Evolutionary conservation across 2,888 invertebrate genomes (phyloP), one percentile per base, ranked within the genome.

Genomic region (Pyrocoelia pectoralis): DNA sequence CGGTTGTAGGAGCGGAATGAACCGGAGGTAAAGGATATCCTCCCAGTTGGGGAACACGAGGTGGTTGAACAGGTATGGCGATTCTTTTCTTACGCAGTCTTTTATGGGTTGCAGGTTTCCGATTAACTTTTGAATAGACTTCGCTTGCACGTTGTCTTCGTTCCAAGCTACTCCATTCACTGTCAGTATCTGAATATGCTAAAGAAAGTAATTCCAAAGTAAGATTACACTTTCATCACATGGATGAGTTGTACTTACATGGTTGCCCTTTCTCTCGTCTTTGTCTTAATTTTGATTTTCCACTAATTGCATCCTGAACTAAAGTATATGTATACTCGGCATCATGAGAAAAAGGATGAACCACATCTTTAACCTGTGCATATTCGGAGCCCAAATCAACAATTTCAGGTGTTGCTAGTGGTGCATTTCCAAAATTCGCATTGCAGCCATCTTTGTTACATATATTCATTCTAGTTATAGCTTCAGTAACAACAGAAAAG

Each of bases 151-250:
- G 83, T 68, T 88, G 87, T 66, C 88, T 83, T 61, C 84, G 79
- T 65, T 86, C 83, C 58, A 81, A 72, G 67, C 92, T 92, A 72
- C 92, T 93, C 78, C 90, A 92, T 70, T 95, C 95, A 72, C 94
- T 94, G 81, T 96, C 95, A 4, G 95, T 94, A 81, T 96, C 95
- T 61, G 93, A 93, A 81, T 92, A 92, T 59, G 91, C 91, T 89
- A 80, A 24, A 79, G 77, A 48, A 65, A 6, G n/a, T n/a, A n/a
- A n/a, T n/a, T n/a, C n/a, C n/a, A 24, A 6, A 24, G 24, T 5
- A 6, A 24, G 24, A 24, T 24, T 24, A 24, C 24, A 5, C 6
- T 6, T 24, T 6, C 24, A 24, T 24, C 24, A 6, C 24, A 6
- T 6, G 6, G 6, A 24, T 24, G 24, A 24, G 6, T 3, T 41